These are phyloP conservation scores for Drosophila sproati DNA, from an alignment of 1,140 invertebrate species.

Conservation along the genomic window DNA sequence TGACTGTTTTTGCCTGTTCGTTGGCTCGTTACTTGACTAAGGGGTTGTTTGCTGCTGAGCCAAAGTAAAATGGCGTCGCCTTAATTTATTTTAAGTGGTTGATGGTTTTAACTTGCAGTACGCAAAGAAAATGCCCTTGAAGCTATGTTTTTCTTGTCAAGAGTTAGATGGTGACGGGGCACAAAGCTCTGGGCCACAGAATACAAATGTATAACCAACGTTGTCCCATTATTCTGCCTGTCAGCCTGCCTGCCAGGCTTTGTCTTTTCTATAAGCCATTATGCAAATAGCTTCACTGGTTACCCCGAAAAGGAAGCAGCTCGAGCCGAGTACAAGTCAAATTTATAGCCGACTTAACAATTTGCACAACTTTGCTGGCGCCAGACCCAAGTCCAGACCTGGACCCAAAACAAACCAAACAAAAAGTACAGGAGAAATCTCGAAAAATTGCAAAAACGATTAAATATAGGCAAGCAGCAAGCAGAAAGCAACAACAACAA, in stretches of 20 bases:
- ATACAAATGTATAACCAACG: not conserved
- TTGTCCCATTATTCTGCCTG: slow-evolving; percentile 19
- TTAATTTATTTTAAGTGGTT: slow-evolving; percentile 84
- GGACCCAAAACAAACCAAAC: slow-evolving; percentile 41
- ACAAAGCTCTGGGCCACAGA: not conserved
- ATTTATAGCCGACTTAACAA: slow-evolving; percentile 84
- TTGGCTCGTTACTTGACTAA: slow-evolving; percentile 62
- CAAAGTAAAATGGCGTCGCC: slow-evolving; percentile 82
- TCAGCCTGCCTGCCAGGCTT: slow-evolving; percentile 40
- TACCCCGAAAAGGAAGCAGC: slow-evolving; percentile 43
- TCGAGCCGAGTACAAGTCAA: slow-evolving; percentile 71
- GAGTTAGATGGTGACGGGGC: slow-evolving; percentile 4
- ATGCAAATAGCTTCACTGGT: slow-evolving; percentile 75
- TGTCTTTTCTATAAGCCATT: slow-evolving; percentile 82
- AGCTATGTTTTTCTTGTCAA: slow-evolving; percentile 50
- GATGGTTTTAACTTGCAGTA: slow-evolving; percentile 74
- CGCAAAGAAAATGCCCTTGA: slow-evolving; percentile 51
- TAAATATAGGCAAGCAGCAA: slow-evolving; percentile 70
- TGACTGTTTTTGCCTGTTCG: slow-evolving; percentile 58
- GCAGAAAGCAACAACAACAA: slow-evolving; percentile 29
- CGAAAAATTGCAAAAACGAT: slow-evolving; percentile 77
- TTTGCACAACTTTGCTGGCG: slow-evolving; percentile 48
- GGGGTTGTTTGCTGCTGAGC: slow-evolving; percentile 70
- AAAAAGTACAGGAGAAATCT: slow-evolving; percentile 67
- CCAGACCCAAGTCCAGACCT: not conserved